Percentiles rank a stretch among this genome's conserved stretches.
Conservation (phyloP, 2,113 vertebrate species). For the Neoarius graeffei region DNA sequence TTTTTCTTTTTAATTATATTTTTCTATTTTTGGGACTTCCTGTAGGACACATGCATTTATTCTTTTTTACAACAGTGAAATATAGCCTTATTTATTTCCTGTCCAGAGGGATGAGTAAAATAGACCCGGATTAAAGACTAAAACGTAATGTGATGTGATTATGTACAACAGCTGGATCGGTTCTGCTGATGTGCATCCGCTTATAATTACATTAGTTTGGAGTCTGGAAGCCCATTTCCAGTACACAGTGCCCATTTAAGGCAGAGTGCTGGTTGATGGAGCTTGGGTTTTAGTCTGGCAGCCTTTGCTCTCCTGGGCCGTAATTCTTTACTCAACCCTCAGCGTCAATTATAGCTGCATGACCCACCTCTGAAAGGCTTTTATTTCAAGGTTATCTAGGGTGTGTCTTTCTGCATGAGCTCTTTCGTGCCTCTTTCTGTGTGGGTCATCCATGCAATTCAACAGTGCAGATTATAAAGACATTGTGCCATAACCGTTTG, state of each 20-base stretch:
- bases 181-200: constrained; percentile 60
- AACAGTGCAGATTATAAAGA: constrained; percentile 32
- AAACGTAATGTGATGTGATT: constrained; percentile 71
- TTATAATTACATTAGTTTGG: constrained; percentile 70
- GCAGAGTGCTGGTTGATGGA: constrained; percentile 39
- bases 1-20: not conserved
- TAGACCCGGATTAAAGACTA: constrained; percentile 58
- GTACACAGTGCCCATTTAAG: constrained; percentile 53
- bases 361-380: constrained; percentile 42
- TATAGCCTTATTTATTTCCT: not conserved
- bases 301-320: constrained; percentile 11
- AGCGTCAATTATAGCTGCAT: constrained; percentile 50
- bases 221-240: constrained; percentile 70
- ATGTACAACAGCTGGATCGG: constrained; percentile 65
- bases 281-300: constrained; percentile 3
- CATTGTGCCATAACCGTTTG: not conserved
- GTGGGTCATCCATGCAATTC: constrained; percentile 27
- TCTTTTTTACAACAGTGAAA: not conserved
- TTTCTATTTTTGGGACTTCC: not conserved
- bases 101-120: constrained; percentile 47
- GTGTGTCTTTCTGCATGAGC: constrained; percentile 30
- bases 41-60: not conserved
- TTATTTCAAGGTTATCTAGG: constrained; percentile 52
- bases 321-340: constrained; percentile 48
- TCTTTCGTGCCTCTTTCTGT: not conserved